Evolutionary conservation across 2,888 invertebrate genomes (phyloP), one percentile per base, ranked within the genome.

Genomic region (Drosophila niveifrons): DNA sequence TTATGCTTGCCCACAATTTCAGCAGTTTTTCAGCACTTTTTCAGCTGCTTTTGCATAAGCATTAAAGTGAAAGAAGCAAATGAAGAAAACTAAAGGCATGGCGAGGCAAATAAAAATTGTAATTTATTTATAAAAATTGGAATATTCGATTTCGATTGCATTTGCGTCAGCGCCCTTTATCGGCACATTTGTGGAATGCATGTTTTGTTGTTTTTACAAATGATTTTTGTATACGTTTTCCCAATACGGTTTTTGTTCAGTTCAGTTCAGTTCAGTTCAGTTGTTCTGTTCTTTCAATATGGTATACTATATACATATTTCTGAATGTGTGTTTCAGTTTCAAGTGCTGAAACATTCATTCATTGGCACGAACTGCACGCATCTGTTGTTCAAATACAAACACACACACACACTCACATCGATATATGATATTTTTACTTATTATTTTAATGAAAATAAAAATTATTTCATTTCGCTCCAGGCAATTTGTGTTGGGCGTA

Each of bases 311-410:
- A 56, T 44, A 56, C 46, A 17, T 58, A 47, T 62, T 50, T 66
- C 6, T 23, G 23, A n/a, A n/a, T 23, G 23, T 23, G 67, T 50
- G 62, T 72, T 75, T 34, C 48, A 55, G 36, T 71, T 69, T 73
- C 66, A 67, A 73, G 78, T 77, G 78, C 67, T 74, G 71, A 80
- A 80, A 80, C 73, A 80, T 80, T 78, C 81, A 80, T 78, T 78
- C 67, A 78, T 79, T 78, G 82, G 78, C 81, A 79, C 78, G 78
- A 79, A 79, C 78, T 79, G 78, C 78, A 79, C 78, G 78, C 78
- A 79, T 79, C 81, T 79, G 78, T 78, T 78, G 78, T 47, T 69
- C 57, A 31, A 31, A 36, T 11, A 46, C 15, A 46, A 2, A 44
- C 9, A 11, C 6, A 15, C 10, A 23, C 8, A 31, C 10, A 56